Percentiles rank a stretch among this genome's conserved stretches.
These are phyloP conservation scores for Euspilapteryx auroguttella DNA, from an alignment of 2,888 invertebrate species.

Conservation along the genomic window DNA sequence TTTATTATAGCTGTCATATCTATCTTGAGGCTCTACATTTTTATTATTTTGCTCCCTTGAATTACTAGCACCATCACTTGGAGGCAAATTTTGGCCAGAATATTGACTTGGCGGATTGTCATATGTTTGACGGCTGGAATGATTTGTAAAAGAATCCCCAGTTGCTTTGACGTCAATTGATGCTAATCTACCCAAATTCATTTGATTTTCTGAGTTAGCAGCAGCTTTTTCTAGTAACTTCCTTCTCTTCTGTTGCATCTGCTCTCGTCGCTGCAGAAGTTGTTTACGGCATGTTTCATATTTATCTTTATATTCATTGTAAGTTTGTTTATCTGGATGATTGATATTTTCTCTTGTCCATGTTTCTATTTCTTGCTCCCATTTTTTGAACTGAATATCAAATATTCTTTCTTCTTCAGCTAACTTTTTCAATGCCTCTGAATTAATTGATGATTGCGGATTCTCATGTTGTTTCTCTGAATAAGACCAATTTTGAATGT, in stretches of 20 bases:
- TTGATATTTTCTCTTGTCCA: conserved; percentile 91
- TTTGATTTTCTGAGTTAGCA: conserved; percentile 13
- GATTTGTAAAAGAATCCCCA: too few species aligned
- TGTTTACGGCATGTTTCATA: conserved; percentile 84
- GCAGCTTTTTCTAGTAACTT: conserved; percentile 20
- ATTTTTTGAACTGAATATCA: conserved; percentile 85
- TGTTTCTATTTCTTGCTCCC: conserved; percentile 89
- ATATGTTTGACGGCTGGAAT: too few species aligned
- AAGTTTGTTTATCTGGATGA: conserved; percentile 88
- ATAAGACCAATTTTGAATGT: conserved; percentile 22
- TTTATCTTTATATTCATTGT: conserved; percentile 83
- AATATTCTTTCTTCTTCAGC: conserved; percentile 80
- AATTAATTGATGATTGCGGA: conserved; percentile 15
- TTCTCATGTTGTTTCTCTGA: conserved; percentile 11
- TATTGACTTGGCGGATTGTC: too few species aligned
- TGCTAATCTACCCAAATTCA: too few species aligned
- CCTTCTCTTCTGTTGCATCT: conserved; percentile 72
- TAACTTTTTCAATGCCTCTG: conserved; percentile 37
- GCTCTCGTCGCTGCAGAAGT: conserved; percentile 76
- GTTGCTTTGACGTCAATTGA: too few species aligned
- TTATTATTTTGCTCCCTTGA: conserved; percentile 12
- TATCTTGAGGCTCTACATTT: conserved; percentile 19
- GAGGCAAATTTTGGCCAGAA: too few species aligned
- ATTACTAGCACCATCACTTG: too few species aligned
- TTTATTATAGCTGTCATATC: conserved; percentile 24